Base-by-base conservation (phyloP, 2,888 invertebrate species). In the Galerucella nymphaeae region DNA sequence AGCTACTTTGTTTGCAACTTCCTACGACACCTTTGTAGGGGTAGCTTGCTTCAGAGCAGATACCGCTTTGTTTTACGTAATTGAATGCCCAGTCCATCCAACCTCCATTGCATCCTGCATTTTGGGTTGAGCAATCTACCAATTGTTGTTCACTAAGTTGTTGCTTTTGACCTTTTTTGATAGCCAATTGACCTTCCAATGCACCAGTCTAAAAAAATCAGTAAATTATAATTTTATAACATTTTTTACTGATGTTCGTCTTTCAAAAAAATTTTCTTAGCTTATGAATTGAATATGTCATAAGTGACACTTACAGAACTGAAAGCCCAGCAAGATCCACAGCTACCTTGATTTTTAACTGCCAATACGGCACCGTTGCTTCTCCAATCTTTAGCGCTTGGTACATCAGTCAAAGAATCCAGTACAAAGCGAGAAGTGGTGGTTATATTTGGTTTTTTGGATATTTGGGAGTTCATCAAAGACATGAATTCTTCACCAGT, bases 171-270 rank as follows among this genome's bases (percentile, higher is more conserved):
- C 93, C 93, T 13, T 89, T 89, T 86, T 92, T 91, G 78, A 95
- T 91, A 90, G 91, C 96, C 86, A 96, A 93, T 86, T 96, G 96
- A 0, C 93, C 96, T 88, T 96, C 96, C 14, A 97, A 87, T 0
- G 96, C 88, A 18, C 96, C 98, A 66, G 96, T 97, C 92, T 96
- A 84, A 58, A 48, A 14, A n/a, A 59, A 41, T 23, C 23, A 23
- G 23, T 23, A 23, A 23, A 4, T 23, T 30, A 59, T 2, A 59
- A n/a, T 48, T 6, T 18, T 1, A n/a, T 50, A 16, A 16, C 9
- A 1, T 8, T 18, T 53, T 16, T 9, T 13, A n/a, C 14, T 48
- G 1, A 8, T n/a, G 4, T 2, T 50, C 8, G 14, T 16, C 5
- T 53, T 18, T 16, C 9, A 2, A 53, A 16, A 53, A 53, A 16